These are phyloP conservation scores for Metacarcinus magister DNA, from an alignment of 2,888 invertebrate species.

Conservation along the genomic window DNA sequence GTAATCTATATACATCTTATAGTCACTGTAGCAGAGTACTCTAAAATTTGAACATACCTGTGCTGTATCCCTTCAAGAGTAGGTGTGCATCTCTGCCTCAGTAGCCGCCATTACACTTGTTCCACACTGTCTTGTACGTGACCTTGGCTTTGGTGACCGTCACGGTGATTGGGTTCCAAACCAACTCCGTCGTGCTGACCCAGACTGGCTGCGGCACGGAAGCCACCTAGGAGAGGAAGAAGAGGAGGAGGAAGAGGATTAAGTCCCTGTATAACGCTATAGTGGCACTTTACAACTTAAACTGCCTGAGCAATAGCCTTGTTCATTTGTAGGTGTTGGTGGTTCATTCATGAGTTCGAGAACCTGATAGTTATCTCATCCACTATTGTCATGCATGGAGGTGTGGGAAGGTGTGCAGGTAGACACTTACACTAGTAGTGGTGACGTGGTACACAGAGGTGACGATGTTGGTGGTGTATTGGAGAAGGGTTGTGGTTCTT, in stretches of 20 bases:
- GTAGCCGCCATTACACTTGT: slow-evolving; percentile 51
- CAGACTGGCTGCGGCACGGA: not conserved
- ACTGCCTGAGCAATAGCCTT: not conserved
- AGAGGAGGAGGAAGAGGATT: not conserved
- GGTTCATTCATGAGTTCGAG: not conserved
- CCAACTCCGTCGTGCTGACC: slow-evolving; percentile 64
- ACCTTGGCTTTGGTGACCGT: slow-evolving; percentile 60
- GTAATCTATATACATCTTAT: not conserved
- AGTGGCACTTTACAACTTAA: too few relatives aligned
- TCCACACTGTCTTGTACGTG: slow-evolving; percentile 62
- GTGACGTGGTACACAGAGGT: slow-evolving; percentile 51
- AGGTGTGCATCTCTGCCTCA: not conserved
- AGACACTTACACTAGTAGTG: slow-evolving; percentile 42
- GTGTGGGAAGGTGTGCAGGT: not conserved
- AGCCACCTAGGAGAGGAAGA: slow-evolving; percentile 44
- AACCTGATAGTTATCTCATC: not conserved
- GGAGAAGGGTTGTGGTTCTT: not conserved
- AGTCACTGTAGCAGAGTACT: not conserved
- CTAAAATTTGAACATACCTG: not conserved
- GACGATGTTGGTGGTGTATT: slow-evolving; percentile 20
- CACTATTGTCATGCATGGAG: not conserved
- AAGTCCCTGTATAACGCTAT: not conserved
- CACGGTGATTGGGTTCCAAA: slow-evolving; percentile 63
- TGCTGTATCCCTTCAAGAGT: not conserved
- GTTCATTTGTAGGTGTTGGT: not conserved